A percentile compares a stretch with the other conserved stretches of the same genome.
Conservation (phyloP, 2,113 vertebrate species). For the Callorhinus ursinus region DNA sequence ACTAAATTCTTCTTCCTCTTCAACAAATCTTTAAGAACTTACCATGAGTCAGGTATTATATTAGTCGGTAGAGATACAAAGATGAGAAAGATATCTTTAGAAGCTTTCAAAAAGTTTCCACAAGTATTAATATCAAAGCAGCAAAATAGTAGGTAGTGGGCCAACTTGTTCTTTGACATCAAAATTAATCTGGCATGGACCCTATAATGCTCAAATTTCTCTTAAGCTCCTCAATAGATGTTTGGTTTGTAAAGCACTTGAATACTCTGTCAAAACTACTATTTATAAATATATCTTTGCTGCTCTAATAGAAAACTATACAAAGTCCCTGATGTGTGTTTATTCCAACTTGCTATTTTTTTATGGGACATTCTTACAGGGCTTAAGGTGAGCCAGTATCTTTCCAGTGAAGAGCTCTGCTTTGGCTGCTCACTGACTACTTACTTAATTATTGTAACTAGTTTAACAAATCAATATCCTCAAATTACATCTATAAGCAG, state of each 20-base stretch:
- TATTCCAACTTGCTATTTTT: background rate
- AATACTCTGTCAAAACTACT: background rate
- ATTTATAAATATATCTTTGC: background rate
- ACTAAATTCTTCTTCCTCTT: constrained; percentile 12
- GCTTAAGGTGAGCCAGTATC: background rate
- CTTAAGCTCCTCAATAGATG: background rate
- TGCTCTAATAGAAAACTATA: background rate
- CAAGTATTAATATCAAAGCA: background rate
- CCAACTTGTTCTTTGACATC: background rate
- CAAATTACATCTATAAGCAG: background rate
- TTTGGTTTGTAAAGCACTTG: background rate
- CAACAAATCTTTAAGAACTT: constrained; percentile 5
- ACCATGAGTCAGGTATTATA: background rate
- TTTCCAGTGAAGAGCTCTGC: background rate
- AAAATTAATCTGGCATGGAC: background rate
- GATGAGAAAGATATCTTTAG: background rate
- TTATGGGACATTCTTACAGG: background rate
- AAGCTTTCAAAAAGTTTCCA: background rate
- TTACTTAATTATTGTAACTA: background rate
- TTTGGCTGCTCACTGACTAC: background rate
- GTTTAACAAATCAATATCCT: background rate
- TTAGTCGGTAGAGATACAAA: background rate
- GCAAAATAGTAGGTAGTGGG: background rate
- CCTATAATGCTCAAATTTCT: background rate
- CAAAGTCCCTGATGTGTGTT: background rate